These are phyloP conservation scores for Epinotia nisella DNA, from an alignment of 2,888 invertebrate genomes.

Conservation along the genomic window DNA sequence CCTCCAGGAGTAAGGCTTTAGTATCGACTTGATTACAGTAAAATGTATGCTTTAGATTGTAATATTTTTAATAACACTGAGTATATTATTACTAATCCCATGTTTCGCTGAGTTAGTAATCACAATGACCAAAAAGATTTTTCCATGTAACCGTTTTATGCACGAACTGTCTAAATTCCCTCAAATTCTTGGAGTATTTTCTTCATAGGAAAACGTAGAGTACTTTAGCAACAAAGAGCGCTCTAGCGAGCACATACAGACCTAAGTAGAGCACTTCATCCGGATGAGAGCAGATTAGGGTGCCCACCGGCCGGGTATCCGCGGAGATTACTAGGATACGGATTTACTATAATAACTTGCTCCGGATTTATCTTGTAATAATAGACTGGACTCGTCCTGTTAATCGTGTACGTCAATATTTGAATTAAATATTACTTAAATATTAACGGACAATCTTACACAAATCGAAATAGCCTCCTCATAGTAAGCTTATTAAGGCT, in stretches of 20 bases:
- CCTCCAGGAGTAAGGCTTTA: too few relatives aligned
- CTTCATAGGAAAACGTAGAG: constrained; percentile 28
- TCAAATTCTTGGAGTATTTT: constrained; percentile 4
- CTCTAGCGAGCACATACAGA: constrained; percentile 59
- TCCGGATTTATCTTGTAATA: constrained; percentile 61
- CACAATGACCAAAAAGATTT: too few relatives aligned
- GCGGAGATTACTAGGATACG: constrained; percentile 79
- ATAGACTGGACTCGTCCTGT: constrained; percentile 25
- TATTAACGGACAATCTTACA: too few relatives aligned
- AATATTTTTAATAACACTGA: too few relatives aligned
- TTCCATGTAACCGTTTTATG: background rate
- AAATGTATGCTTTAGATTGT: too few relatives aligned
- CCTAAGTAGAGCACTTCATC: constrained; percentile 71
- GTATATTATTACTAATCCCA: too few relatives aligned
- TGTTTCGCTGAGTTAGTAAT: too few relatives aligned
- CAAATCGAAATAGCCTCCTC: too few relatives aligned
- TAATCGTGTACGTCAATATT: background rate
- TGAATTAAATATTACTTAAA: too few relatives aligned
- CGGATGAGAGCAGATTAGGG: constrained; percentile 80
- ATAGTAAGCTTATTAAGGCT: too few relatives aligned
- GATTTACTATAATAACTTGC: constrained; percentile 80
- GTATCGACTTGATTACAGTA: too few relatives aligned
- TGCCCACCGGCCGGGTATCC: constrained; percentile 79
- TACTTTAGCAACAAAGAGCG: constrained; percentile 33
- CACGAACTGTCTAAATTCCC: background rate